Evolutionary conservation across 2,888 invertebrate genomes (phyloP), one percentile per base, ranked within the genome.

Genomic region (Rhabditoides inermis): DNA sequence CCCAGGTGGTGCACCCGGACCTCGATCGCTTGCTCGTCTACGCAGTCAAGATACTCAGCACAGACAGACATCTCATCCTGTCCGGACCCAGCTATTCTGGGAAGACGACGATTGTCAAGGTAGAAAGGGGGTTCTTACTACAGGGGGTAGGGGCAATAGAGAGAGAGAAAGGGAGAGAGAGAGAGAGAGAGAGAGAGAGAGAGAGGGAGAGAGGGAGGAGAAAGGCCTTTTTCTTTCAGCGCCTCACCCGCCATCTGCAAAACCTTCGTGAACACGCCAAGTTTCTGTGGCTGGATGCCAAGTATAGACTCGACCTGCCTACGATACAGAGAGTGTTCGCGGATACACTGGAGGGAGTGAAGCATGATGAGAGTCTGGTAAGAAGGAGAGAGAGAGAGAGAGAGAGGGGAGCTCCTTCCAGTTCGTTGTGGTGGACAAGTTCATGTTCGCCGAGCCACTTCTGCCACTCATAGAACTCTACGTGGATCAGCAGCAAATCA

Each of bases 381-480:
- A n/a, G n/a, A n/a, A n/a, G n/a, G n/a, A n/a, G n/a, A n/a, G n/a
- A n/a, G n/a, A n/a, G n/a, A n/a, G n/a, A n/a, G n/a, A n/a, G n/a
- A n/a, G n/a, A n/a, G n/a, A n/a, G n/a, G n/a, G n/a, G n/a, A n/a
- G n/a, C n/a, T 10, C 15, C 15, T 32, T 51, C 46, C 52, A 65
- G 62, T 65, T 57, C 45, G 45, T 65, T 1, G 59, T 65, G 2
- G 54, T 65, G n/a, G 65, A 65, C 47, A 55, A 59, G n/a, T 59
- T 61, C 49, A 54, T 54, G 4, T 62, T 61, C 42, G 57, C 56
- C 15, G 71, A 71, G 49, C 58, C 67, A 1, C 53, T 63, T 18
- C 56, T 62, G 2, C 55, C 70, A 3, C 58, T 71, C 6, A 53
- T 71, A 12, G 71, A 71, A 45, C 51, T 71, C 41, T 67, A 66